Percentiles rank a stretch among this genome's conserved stretches.
These are phyloP conservation scores for Indicator maculatus DNA, from an alignment of 2,113 vertebrate genomes.

Conservation along the genomic window DNA sequence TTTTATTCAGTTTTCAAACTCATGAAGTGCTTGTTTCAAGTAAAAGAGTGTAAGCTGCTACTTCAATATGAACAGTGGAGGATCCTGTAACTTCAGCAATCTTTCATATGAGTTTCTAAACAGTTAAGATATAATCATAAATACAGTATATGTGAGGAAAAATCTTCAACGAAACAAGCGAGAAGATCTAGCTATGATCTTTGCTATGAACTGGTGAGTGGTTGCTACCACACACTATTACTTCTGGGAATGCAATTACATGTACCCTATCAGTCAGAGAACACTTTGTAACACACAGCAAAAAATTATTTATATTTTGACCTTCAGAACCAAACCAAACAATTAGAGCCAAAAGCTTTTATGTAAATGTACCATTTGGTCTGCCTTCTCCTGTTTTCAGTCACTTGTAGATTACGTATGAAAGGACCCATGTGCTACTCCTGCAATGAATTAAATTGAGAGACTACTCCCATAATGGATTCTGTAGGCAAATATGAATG, in stretches of 20 bases:
- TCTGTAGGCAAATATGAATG: neutral
- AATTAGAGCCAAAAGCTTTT: neutral
- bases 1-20: neutral
- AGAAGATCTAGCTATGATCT: neutral
- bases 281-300: neutral
- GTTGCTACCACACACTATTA: neutral
- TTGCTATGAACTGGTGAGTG: neutral
- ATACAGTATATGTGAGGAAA: neutral
- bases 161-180: neutral
- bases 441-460: neutral
- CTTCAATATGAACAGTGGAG: neutral
- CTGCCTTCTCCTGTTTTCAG: neutral
- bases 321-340: neutral
- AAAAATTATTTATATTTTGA: neutral
- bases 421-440: neutral
- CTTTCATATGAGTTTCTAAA: neutral
- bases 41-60: neutral
- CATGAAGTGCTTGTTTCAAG: neutral
- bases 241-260: neutral
- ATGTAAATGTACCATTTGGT: neutral
- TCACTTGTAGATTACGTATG: rapidly evolving
- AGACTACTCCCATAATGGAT: neutral
- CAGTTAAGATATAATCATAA: neutral
- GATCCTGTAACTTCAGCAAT: neutral
- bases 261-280: neutral